phyloP scores from a whole-genome alignment of 2,113 vertebrate genomes.

The Vulpes lagopus region DNA sequence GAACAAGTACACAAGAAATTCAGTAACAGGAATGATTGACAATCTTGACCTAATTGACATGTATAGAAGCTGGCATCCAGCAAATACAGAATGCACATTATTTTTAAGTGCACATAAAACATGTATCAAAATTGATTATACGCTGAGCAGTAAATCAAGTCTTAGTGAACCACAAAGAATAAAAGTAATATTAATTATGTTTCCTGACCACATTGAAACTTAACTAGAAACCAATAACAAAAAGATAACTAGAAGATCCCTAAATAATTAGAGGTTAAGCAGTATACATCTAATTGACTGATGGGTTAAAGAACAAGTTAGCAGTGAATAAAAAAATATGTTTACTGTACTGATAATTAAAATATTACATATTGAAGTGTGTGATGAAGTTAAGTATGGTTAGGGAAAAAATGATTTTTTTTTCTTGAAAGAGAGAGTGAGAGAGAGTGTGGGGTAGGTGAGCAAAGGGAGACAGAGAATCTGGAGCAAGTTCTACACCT shows the following conservation, averaged over 20 bases:
- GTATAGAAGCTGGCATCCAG: not conserved
- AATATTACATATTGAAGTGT: not conserved
- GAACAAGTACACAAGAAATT: not conserved
- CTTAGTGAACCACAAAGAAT: not conserved
- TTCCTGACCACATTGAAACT: not conserved
- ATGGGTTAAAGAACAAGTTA: not conserved
- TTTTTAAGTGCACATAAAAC: not conserved
- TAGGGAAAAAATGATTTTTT: not conserved
- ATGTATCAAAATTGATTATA: conserved; percentile 23
- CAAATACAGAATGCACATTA: not conserved
- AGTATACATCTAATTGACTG: not conserved
- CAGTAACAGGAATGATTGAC: not conserved
- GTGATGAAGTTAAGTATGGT: not conserved
- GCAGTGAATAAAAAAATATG: not conserved
- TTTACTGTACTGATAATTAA: conserved; percentile 27
- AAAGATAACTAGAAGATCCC: not conserved
- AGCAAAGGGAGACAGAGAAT: not conserved
- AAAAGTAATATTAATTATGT: not conserved
- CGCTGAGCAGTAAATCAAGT: not conserved
- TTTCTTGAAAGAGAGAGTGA: not conserved
- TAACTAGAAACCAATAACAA: not conserved
- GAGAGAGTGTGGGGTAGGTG: not conserved
- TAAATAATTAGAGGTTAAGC: conserved; percentile 11
- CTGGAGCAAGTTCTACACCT: not conserved
- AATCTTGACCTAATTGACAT: not conserved